Evolutionary conservation across 2,797 vertebrate species (phyloP), one percentile per base, ranked within the genome.

Genomic region (Caiman crocodilus): DNA sequence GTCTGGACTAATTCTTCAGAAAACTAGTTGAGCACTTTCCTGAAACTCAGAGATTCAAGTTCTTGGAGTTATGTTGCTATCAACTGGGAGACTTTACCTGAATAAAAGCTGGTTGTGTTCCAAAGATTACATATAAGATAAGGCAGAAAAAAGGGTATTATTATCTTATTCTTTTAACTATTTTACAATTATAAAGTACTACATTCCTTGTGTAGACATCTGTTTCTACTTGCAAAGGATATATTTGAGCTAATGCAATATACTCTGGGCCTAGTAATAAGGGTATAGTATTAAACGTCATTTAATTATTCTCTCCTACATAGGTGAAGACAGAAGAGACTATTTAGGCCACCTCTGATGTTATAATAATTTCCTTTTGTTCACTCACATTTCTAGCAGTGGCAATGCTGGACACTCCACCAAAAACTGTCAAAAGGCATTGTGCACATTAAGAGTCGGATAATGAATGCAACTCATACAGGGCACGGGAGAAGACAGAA

Each of bases 161-260:
- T 25, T 28, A 78, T 79, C 84, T 83, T 1, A 35, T 75, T 55
- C 94, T 94, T 95, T 90, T 64, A 92, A 21, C 79, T 93, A 3
- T 78, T 90, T 95, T 93, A 81, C 90, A 94, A 50, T 95, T 95
- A 95, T 59, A 79, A 67, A 88, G 11, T 75, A 77, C 61, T 94
- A 85, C 74, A 92, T 91, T 94, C 85, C 94, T 89, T 79, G 87
- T 93, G 93, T 42, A 89, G 93, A 86, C 18, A 63, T 95, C 85
- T 85, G 85, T 89, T 92, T 94, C 92, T 26, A 61, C 90, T 90
- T 91, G 73, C 56, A 80, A 73, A 87, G 82, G 21, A 4, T 23
- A 21, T 14, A 5, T 88, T 94, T 93, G 87, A 92, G 76, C 79
- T 30, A 25, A 87, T 81, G 69, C 69, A 94, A 35, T 74, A 91